Base-by-base conservation (phyloP, 2,113 vertebrate genomes). In the Psittacula cyanocephala region DNA sequence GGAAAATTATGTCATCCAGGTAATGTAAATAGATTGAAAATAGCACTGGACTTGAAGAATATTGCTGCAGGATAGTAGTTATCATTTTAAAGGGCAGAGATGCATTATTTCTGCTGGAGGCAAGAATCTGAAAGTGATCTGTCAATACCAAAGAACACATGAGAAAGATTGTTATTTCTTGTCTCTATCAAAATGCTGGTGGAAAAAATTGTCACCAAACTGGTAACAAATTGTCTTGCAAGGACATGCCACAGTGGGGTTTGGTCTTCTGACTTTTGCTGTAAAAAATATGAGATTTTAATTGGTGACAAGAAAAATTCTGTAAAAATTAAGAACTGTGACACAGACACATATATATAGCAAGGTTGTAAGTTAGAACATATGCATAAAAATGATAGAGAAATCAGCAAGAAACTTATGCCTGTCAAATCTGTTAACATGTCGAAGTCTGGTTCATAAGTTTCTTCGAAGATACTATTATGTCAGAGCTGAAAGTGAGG, bases 1-100 rank as follows among this genome's bases (percentile, higher is more conserved):
- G 44, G 71, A 82, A 95, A 94, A 95, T 88, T 82, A 82, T 87
- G 57, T 81, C 67, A 88, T 62, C n/a, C 35, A 82, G 63, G 62
- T 80, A 88, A 89, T 86, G 63, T 72, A 93, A 95, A 86, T 80
- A 85, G 52, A 85, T 85, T 89, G 78, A 79, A 95, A 88, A 69
- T 79, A 77, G 11, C 24, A 44, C 35, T 18, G 67, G 55, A 39
- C 39, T 41, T 52, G 46, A 75, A 43, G 20, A 94, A 87, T 35
- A 68, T 76, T n/a, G 7, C 67, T 68, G 35, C 41, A 76, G 70
- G 67, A 77, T 24, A 65, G 16, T 28, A 88, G 75, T 64, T 85
- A 71, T n/a, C 74, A 79, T 93, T 88, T 89, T 44, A 57, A 89
- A 91, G 49, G 67, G 24, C 35, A 65, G 39, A 89, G 62, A 86